These are phyloP conservation scores for Scrobipalpa costella DNA, from an alignment of 2,888 invertebrate genomes.

Conservation along the genomic window DNA sequence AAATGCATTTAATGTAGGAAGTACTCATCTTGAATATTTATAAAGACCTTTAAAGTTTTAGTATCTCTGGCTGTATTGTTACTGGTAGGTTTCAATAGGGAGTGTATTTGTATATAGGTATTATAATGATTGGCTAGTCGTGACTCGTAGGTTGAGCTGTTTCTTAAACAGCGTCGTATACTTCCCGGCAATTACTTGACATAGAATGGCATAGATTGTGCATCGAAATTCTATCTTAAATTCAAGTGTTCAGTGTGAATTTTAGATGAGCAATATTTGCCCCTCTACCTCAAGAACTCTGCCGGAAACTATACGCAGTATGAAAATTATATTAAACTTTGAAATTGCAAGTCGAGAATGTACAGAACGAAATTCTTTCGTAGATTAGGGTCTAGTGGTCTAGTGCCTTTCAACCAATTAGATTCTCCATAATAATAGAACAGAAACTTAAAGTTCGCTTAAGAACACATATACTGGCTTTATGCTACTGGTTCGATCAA, in stretches of 20 bases:
- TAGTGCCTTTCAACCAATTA: slow-evolving; percentile 76
- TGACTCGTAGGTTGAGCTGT: slow-evolving; percentile 48
- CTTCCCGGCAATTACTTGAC: too few relatives aligned
- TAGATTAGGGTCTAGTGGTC: slow-evolving; percentile 77
- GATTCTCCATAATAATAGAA: slow-evolving; percentile 40
- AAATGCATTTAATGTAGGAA: slow-evolving; percentile 76
- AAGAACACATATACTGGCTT: slow-evolving; percentile 41
- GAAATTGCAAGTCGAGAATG: slow-evolving; percentile 59
- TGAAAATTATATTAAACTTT: slow-evolving; percentile 45
- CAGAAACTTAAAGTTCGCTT: slow-evolving; percentile 29
- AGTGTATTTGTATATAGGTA: slow-evolving; percentile 44
- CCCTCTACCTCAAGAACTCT: too few relatives aligned
- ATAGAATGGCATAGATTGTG: too few relatives aligned
- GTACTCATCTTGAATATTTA: slow-evolving; percentile 56
- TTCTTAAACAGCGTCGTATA: slow-evolving; percentile 44
- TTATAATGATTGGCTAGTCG: slow-evolving; percentile 66
- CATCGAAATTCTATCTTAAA: too few relatives aligned
- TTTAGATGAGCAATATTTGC: too few relatives aligned
- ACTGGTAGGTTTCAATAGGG: slow-evolving; percentile 34
- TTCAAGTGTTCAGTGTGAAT: too few relatives aligned
- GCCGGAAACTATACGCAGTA: too few relatives aligned
- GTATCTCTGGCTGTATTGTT: slow-evolving; percentile 49
- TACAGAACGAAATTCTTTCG: slow-evolving; percentile 74
- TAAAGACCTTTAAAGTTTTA: slow-evolving; percentile 45
- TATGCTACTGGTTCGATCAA: slow-evolving; percentile 39